Conservation (phyloP, 2,888 invertebrate species). For the Watsonalla cultraria region DNA sequence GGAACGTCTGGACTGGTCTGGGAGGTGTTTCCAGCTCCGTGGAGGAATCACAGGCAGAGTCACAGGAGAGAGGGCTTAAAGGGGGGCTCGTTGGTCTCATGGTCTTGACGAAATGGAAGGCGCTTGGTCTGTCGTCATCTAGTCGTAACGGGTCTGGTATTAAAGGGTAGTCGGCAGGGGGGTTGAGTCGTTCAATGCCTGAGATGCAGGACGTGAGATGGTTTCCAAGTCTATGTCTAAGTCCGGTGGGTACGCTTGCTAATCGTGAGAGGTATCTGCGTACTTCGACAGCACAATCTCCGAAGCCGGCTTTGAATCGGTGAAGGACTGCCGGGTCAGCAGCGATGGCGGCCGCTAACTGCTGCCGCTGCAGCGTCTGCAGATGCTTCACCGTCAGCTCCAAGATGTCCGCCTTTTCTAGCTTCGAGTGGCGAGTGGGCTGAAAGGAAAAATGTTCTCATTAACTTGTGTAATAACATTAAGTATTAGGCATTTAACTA, state of each 20-base stretch:
- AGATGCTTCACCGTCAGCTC: slow-evolving; percentile 97
- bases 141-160: slow-evolving; percentile 71
- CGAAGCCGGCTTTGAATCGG: slow-evolving; percentile 92
- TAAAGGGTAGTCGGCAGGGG: slow-evolving; percentile 64
- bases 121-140: slow-evolving; percentile 67
- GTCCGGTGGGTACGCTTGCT: slow-evolving; percentile 78
- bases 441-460: slow-evolving; percentile 61
- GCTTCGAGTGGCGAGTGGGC: slow-evolving; percentile 95
- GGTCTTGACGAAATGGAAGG: slow-evolving; percentile 63
- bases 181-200: slow-evolving; percentile 66
- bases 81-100: slow-evolving; percentile 81
- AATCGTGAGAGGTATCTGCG: slow-evolving; percentile 83
- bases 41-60: slow-evolving; percentile 82
- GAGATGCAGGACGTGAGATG: slow-evolving; percentile 83
- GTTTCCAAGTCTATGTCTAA: slow-evolving; percentile 81
- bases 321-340: slow-evolving; percentile 90
- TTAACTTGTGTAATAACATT: not conserved
- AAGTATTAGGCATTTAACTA: too few species aligned
- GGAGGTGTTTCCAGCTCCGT: slow-evolving; percentile 76
- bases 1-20: slow-evolving; percentile 58
- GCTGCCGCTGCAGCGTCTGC: slow-evolving; percentile 92
- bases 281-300: slow-evolving; percentile 92
- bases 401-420: slow-evolving; percentile 97
- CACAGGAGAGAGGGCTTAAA: slow-evolving; percentile 84
- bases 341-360: slow-evolving; percentile 88